These are phyloP conservation scores for Tympanoctomys barrerae DNA, from an alignment of 2,797 vertebrate species.

Conservation along the genomic window DNA sequence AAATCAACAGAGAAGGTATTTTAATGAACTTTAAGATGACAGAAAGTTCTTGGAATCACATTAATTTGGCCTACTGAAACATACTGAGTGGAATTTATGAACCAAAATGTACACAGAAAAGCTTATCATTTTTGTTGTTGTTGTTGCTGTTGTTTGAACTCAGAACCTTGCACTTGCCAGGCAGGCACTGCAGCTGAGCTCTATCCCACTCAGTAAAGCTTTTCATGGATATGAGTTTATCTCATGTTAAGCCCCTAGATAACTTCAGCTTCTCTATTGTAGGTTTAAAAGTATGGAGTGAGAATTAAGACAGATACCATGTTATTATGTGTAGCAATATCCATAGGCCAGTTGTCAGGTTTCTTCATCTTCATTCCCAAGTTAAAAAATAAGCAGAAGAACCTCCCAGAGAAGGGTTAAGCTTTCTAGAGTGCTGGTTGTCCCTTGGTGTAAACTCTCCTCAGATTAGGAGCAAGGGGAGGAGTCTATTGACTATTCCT, in stretches of 20 bases:
- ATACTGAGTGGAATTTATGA: background rate
- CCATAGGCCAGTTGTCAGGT: background rate
- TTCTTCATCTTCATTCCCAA: background rate
- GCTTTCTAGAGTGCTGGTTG: background rate
- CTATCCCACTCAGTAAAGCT: background rate
- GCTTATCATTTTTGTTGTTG: too few species aligned
- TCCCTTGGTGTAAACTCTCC: background rate
- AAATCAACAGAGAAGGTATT: background rate
- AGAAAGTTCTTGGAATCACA: background rate
- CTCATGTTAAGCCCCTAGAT: background rate
- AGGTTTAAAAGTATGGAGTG: background rate
- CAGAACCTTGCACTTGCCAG: too few species aligned
- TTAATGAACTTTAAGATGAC: constrained; percentile 1
- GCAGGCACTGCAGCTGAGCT: too few species aligned
- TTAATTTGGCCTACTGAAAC: background rate
- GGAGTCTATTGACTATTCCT: background rate
- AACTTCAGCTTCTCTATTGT: background rate
- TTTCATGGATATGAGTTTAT: background rate
- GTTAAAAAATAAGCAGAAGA: background rate
- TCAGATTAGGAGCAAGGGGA: background rate
- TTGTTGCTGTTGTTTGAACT: too few species aligned
- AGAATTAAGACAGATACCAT: background rate
- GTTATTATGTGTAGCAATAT: background rate
- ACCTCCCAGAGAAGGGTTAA: background rate
- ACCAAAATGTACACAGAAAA: background rate